A percentile compares a stretch with the other conserved stretches of the same genome.
These are phyloP conservation scores for Riparia riparia DNA, from an alignment of 2,113 vertebrate species.

Conservation along the genomic window DNA sequence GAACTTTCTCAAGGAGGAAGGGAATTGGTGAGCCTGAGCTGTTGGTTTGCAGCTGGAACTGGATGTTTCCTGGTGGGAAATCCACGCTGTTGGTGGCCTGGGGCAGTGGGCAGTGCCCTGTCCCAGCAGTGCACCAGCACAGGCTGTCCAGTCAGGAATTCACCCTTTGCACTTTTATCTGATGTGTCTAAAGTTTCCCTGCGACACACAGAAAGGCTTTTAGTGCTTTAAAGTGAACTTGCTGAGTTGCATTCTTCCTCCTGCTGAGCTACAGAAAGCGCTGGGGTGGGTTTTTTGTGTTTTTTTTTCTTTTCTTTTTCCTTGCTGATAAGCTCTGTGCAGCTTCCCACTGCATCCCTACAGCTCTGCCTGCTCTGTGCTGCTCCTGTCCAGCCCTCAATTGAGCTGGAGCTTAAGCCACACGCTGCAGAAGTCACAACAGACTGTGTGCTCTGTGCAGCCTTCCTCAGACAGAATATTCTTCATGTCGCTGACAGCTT, in stretches of 20 bases:
- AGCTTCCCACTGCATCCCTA: neutral
- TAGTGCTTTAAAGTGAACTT: neutral
- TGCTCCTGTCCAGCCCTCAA: fast-evolving
- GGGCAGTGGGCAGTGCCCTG: neutral
- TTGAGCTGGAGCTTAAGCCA: neutral
- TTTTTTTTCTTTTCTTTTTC: neutral
- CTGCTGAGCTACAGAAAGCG: neutral
- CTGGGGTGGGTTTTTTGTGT: neutral
- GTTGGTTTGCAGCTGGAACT: neutral
- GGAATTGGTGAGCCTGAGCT: neutral
- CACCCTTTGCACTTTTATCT: fast-evolving
- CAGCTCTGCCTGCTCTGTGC: neutral
- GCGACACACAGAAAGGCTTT: neutral
- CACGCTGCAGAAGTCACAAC: neutral
- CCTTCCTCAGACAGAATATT: neutral
- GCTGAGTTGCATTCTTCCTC: neutral
- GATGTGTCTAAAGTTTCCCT: neutral
- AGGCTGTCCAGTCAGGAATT: neutral
- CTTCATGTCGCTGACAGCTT: neutral
- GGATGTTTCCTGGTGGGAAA: neutral
- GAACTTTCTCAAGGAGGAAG: neutral
- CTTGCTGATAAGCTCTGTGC: neutral
- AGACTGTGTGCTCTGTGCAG: neutral
- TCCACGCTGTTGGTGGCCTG: fast-evolving
- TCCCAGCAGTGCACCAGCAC: fast-evolving